Conservation (phyloP, 2,113 vertebrate genomes). For the Planiliza haematocheilus region DNA sequence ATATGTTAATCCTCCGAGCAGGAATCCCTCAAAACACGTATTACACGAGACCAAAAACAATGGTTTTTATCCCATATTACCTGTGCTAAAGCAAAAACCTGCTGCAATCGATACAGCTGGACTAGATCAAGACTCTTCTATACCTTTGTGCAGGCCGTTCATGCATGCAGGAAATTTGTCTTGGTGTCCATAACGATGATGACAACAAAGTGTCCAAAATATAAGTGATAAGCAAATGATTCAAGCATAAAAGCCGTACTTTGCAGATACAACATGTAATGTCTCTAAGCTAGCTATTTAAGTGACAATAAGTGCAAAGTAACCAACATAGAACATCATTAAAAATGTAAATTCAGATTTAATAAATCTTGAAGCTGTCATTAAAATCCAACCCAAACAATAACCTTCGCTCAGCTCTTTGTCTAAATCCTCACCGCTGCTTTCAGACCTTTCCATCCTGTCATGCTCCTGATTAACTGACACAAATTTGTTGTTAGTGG, state of each 20-base stretch:
- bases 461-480: constrained; percentile 33
- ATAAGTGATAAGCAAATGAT: too few species aligned
- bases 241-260: too few species aligned
- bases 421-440: background rate
- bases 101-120: background rate
- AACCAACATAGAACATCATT: too few species aligned
- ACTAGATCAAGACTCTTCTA: background rate
- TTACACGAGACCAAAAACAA: background rate
- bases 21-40: constrained; percentile 16
- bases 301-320: too few species aligned
- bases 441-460: constrained; percentile 5
- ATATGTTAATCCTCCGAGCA: constrained; percentile 11
- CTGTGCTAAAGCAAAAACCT: background rate
- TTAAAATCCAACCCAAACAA: background rate
- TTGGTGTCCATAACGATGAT: too few species aligned
- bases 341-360: too few species aligned
- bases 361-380: background rate
- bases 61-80: background rate
- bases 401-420: background rate
- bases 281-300: too few species aligned
- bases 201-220: too few species aligned
- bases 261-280: too few species aligned
- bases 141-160: too few species aligned
- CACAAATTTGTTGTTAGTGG: constrained; percentile 18
- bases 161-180: too few species aligned